Percentiles rank a stretch among this genome's conserved stretches.
phyloP scores from a whole-genome alignment of 2,113 vertebrate species.

The Rattus rattus region DNA sequence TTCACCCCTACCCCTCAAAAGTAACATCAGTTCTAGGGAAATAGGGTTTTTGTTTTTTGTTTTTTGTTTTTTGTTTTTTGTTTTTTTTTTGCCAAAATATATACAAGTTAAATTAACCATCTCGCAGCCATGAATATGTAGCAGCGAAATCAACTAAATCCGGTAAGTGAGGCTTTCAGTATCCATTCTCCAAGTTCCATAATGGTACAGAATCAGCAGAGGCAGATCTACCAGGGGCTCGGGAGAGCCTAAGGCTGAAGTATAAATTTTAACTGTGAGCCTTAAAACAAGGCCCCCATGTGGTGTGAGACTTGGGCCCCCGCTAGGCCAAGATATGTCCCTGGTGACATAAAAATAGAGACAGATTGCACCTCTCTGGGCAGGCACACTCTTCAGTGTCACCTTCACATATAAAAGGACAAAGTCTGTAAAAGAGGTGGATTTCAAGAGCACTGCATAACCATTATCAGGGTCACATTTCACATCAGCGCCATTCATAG shows the following conservation, averaged over 20 bases:
- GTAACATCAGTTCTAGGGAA: neutral
- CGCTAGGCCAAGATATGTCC: neutral
- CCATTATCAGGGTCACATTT: conserved; percentile 52
- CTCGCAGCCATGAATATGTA: neutral
- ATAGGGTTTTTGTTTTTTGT: neutral
- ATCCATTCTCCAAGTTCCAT: neutral
- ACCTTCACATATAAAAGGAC: conserved; percentile 58
- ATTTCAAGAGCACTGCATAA: conserved; percentile 55
- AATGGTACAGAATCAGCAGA: neutral
- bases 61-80: neutral
- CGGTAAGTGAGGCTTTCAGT: neutral
- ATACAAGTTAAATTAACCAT: conserved; percentile 26
- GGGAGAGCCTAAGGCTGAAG: neutral
- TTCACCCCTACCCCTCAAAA: neutral
- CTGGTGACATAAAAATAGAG: conserved; percentile 6
- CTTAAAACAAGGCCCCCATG: neutral
- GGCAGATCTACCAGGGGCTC: neutral
- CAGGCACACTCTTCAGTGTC: conserved; percentile 14
- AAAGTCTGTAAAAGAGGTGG: conserved; percentile 62
- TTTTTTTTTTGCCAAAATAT: neutral
- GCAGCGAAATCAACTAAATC: conserved; percentile 1
- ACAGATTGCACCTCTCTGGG: conserved; percentile 52
- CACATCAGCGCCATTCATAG: conserved; percentile 19
- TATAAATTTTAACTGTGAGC: neutral
- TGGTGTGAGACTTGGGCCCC: neutral